phyloP scores from a whole-genome alignment of 1,140 invertebrate genomes.

The Drosophila pseudoobscura region DNA sequence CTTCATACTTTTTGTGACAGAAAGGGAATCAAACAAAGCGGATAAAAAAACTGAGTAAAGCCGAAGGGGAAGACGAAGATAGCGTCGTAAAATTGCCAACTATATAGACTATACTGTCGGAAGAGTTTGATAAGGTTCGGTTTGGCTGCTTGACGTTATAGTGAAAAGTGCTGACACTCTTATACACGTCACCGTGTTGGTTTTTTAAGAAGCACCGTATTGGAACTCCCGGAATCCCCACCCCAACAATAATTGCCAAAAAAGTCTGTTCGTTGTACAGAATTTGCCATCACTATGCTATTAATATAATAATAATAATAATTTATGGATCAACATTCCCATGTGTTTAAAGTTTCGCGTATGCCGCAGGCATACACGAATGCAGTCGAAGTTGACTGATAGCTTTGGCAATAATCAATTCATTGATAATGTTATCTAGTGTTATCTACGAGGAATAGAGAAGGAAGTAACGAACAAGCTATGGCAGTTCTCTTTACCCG shows the following conservation, averaged over 20 bases:
- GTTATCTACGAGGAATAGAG: constrained; percentile 23
- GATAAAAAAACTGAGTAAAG: too few relatives aligned
- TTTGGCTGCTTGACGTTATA: constrained; percentile 10
- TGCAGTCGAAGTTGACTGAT: constrained; percentile 29
- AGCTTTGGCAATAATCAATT: constrained; percentile 52
- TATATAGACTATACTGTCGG: neutral
- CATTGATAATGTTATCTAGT: constrained; percentile 65
- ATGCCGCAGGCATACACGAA: too few relatives aligned
- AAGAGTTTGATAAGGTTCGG: neutral
- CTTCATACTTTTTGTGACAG: too few relatives aligned
- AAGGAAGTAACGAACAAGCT: neutral
- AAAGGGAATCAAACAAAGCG: too few relatives aligned
- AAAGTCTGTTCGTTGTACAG: too few relatives aligned
- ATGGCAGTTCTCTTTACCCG: constrained; percentile 31
- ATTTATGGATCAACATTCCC: constrained; percentile 2
- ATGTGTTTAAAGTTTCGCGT: neutral
- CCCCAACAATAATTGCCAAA: too few relatives aligned
- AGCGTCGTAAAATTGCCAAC: too few relatives aligned
- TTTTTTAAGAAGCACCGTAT: too few relatives aligned
- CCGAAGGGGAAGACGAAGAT: too few relatives aligned
- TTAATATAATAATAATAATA: neutral
- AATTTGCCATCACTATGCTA: neutral
- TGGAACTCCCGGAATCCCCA: too few relatives aligned
- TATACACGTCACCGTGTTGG: too few relatives aligned
- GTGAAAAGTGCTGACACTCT: constrained; percentile 3